Base-by-base conservation (phyloP, 1,140 invertebrate species). In the Planococcus citri region DNA sequence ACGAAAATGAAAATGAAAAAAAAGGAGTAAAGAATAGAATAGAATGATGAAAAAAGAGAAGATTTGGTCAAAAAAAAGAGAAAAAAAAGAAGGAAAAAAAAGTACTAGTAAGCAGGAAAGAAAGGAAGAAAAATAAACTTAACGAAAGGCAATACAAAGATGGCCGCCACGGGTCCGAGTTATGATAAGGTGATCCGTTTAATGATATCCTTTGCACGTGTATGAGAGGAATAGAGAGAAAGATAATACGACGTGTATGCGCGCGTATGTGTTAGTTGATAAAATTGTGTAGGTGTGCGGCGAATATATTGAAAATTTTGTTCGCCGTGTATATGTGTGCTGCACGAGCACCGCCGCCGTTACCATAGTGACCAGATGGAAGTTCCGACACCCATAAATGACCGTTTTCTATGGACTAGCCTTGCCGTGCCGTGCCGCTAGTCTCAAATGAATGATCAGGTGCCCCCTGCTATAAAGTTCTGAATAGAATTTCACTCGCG, bases 111-210 rank as follows among this genome's bases (percentile, higher is more conserved):
- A 33, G 29, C 29, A 33, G 29, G 29, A 33, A 33, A 33, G 29
- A 33, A 33, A 33, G 29, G 29, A 33, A 33, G 29, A 33, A 33
- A 33, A 33, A 33, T 12, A 33, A 33, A 33, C 29, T 33, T 33
- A 33, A 20, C 41, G 41, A 51, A 51, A 51, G 41, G n/a, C 41
- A 51, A 51, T 51, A 51, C 41, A 51, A 51, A 51, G 41, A 51
- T 51, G 41, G 41, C 41, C 41, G 41, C 41, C 41, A 51, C 41
- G 41, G n/a, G 41, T 51, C 41, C 41, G 41, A 51, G 41, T 51
- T 51, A 51, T 51, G 41, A 51, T 51, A 51, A 51, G 41, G 41
- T 51, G 41, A 51, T 51, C 41, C 41, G n/a, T 51, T 51, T 51
- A 51, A 51, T 51, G 41, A 51, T 51, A 51, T 51, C 41, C 41